Evolutionary conservation across 2,113 vertebrate genomes (phyloP), one percentile per base, ranked within the genome.

Genomic region (Lepisosteus osseus): DNA sequence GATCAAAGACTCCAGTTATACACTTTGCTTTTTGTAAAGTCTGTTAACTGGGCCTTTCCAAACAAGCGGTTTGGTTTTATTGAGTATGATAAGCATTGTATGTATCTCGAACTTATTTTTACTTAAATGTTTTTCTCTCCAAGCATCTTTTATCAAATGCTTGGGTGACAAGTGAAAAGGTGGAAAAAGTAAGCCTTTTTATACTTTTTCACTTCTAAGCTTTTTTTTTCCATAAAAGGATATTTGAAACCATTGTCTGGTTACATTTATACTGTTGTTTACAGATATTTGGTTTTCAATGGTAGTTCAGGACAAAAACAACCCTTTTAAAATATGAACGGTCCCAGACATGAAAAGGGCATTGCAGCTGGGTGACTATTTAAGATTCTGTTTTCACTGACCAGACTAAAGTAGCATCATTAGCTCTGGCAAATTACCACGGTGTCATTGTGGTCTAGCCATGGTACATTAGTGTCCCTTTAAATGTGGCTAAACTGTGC

Each of bases 371-470:
- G 73, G 69, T 82, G 79, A 82, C 78, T 84, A 81, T 89, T 85
- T 86, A 84, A 86, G 79, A 85, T 84, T 89, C 90, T 90, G 86
- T 89, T 90, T 90, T 85, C 85, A 83, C 83, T 77, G 78, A 84
- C 73, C 81, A 76, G 88, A 90, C 90, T 90, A 88, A 87, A 85
- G 84, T 85, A 86, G 88, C 88, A 87, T 92, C 91, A 94, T 95
- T 94, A 94, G 91, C 88, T 85, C 79, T 90, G 86, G 89, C 89
- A 91, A 90, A 93, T 92, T 87, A 90, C 90, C 86, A 85, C 83
- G 71, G 82, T 72, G 82, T 77, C 84, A 85, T 88, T 93, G 89
- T 94, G 84, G 85, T 79, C 65, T 79, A 74, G 80, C 90, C 91
- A 88, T 76, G 91, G 86, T 83, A 83, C 85, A 90, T 93, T 90